phyloP scores from a whole-genome alignment of 2,113 vertebrate species.

The Semicossyphus pulcher region DNA sequence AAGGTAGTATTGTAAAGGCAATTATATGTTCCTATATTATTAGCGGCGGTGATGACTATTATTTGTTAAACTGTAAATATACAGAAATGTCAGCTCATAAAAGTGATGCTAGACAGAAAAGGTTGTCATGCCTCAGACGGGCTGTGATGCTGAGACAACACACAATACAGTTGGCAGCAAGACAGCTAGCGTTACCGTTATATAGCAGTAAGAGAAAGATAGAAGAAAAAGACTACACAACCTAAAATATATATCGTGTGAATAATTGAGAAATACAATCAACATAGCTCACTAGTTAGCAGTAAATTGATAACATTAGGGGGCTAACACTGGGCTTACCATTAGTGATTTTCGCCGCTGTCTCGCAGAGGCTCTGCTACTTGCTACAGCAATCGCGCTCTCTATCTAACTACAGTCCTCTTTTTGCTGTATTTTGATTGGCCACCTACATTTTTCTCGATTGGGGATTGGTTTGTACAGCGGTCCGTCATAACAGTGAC shows the following conservation, averaged over 20 bases:
- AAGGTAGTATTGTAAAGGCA: too few relatives aligned
- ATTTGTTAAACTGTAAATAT: not conserved
- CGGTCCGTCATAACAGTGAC: constrained; percentile 36
- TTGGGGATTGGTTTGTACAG: constrained; percentile 34
- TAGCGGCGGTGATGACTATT: not conserved
- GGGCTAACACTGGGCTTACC: constrained; percentile 48
- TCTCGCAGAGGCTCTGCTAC: not conserved
- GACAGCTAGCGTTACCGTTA: constrained; percentile 38
- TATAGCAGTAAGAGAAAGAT: not conserved
- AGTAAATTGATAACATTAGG: not conserved
- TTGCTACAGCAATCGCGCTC: constrained; percentile 38
- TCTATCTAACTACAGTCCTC: constrained; percentile 44
- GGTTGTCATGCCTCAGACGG: not conserved
- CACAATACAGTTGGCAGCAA: constrained; percentile 23
- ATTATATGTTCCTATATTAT: not conserved
- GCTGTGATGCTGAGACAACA: constrained; percentile 36
- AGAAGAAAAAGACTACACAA: too few relatives aligned
- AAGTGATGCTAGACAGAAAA: constrained; percentile 10
- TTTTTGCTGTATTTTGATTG: constrained; percentile 59
- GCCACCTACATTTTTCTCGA: not conserved
- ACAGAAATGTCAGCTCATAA: not conserved
- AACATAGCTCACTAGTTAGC: fast-evolving
- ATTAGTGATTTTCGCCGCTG: constrained; percentile 54
- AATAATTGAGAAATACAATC: not conserved
- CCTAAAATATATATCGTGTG: not conserved